Conservation (phyloP, 2,113 vertebrate species). For the Bos indicus region DNA sequence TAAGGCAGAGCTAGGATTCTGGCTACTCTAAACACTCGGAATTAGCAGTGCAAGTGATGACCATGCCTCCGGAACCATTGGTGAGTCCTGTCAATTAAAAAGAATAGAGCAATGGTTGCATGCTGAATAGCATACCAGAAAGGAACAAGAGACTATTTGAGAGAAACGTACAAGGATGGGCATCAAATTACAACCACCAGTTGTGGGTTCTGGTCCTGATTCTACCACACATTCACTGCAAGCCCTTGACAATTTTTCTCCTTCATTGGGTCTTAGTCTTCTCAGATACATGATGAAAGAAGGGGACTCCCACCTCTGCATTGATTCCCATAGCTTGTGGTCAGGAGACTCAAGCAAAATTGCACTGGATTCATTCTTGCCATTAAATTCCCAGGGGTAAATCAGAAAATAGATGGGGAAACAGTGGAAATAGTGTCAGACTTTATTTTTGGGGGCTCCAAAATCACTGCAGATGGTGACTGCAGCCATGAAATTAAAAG, state of each 20-base stretch:
- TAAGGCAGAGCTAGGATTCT: not conserved
- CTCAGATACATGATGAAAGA: not conserved
- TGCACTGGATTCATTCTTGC: not conserved
- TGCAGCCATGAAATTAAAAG: too few species aligned
- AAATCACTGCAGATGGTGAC: too few species aligned
- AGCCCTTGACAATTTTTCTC: not conserved
- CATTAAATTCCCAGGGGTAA: not conserved
- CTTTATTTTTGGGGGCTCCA: accelerated
- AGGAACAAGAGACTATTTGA: not conserved
- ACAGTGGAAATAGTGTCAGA: too few species aligned
- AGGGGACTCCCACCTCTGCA: not conserved
- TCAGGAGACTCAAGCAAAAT: not conserved
- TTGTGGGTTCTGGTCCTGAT: not conserved
- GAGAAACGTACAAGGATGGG: not conserved
- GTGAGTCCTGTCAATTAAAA: not conserved
- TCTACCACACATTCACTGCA: not conserved
- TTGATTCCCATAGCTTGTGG: not conserved
- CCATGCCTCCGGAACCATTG: not conserved
- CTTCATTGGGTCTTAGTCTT: not conserved
- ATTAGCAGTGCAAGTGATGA: not conserved
- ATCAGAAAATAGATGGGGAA: too few species aligned
- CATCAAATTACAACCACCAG: not conserved
- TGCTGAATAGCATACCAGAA: not conserved
- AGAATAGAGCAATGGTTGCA: not conserved
- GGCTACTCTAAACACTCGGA: not conserved